Evolutionary conservation across 2,797 vertebrate genomes (phyloP), one percentile per base, ranked within the genome.

Genomic region (Selene dorsalis): DNA sequence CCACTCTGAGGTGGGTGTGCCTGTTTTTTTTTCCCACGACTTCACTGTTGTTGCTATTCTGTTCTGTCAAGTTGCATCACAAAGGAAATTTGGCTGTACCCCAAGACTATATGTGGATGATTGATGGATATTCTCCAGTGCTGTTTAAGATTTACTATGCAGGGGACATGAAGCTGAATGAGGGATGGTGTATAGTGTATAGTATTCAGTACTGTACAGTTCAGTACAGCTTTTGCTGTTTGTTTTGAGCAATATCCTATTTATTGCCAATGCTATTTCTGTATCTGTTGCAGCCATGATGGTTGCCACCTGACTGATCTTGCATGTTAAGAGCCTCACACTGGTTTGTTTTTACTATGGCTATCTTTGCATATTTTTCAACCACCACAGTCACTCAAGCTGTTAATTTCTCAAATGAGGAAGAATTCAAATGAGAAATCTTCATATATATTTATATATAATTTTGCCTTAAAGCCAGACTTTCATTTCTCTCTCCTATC

Each of bases 11-110:
- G 77, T 77, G 87, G 79, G 86, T 73, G 86, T 59, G 82, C 41
- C 62, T 32, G 10, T 41, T 26, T 67, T 75, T 67, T 64, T 87
- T 83, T 82, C 79, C 79, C 84, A 88, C 87, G 83, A 91, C 77
- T 82, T 86, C 80, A 88, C 58, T 75, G 76, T 74, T 80, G 2
- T 64, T 12, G n/a, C 47, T 73, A 60, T 38, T 14, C 63, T 82
- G 50, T 76, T 84, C 75, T 73, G 64, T 73, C 61, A 78, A 41
- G 69, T 88, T 80, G 62, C 74, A 70, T 89, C 80, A 80, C 75
- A 57, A 35, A 63, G 65, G 73, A 85, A 47, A 58, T 80, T 9
- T 75, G 76, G 26, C 48, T 2, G 0, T 48, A 9, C 60, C 85
- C 67, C 50, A 65, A 14, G 6, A 16, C 47, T 80, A 70, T 67